Percentiles rank a stretch among this genome's conserved stretches.
phyloP scores from a whole-genome alignment of 1,140 invertebrate genomes.

The Eriocheir sinensis region DNA sequence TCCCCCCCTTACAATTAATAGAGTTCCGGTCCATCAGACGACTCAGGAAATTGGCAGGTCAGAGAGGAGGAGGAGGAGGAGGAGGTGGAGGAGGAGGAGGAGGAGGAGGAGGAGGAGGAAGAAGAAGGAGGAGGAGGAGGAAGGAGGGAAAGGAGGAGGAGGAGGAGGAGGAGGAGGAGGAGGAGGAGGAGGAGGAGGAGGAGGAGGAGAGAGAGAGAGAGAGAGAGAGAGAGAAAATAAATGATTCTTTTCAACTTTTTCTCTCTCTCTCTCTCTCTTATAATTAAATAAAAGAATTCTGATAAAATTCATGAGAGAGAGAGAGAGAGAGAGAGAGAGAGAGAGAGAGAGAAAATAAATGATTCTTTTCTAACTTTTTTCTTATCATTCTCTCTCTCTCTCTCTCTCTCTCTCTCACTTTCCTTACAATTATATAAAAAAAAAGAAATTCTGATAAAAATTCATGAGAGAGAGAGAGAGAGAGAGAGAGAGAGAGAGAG shows the following conservation, averaged over 20 bases:
- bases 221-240: no score
- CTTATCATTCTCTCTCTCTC: no score
- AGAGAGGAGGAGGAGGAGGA: not conserved
- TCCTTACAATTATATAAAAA: no score
- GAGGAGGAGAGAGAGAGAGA: no score
- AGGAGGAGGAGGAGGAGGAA: not conserved
- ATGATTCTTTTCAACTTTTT: no score
- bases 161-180: not conserved
- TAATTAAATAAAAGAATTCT: no score
- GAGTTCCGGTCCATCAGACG: no score
- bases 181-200: not conserved
- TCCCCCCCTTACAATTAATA: no score
- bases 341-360: not conserved
- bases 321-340: not conserved
- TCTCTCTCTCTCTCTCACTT: no score
- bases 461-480: not conserved
- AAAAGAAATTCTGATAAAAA: not conserved
- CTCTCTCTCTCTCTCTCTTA: no score
- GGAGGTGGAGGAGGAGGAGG: not conserved
- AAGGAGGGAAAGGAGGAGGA: not conserved
- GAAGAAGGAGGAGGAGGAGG: not conserved
- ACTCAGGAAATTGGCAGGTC: not conserved
- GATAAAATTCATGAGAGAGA: not conserved
- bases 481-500: not conserved
- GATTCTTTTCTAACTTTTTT: no score